Conservation (phyloP, 2,888 invertebrate genomes). For the Monopis laevigella region DNA sequence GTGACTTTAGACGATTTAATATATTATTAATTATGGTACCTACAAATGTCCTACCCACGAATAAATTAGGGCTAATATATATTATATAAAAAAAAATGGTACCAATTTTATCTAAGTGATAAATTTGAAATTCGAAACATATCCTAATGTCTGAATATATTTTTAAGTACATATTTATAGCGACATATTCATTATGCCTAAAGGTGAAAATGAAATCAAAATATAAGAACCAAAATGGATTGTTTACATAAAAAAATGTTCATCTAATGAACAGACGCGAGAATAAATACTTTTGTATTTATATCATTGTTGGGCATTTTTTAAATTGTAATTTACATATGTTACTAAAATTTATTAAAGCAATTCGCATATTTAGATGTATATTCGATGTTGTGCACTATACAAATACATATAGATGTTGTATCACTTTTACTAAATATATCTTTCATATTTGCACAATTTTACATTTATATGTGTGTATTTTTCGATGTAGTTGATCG, state of each 20-base stretch:
- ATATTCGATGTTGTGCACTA: constrained; percentile 11
- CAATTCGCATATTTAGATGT: too few species aligned
- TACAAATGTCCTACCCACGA: too few species aligned
- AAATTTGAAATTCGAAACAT: constrained; percentile 56
- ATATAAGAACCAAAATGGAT: constrained; percentile 29
- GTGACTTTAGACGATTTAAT: constrained; percentile 46
- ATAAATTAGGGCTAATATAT: background rate
- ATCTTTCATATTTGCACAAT: too few species aligned
- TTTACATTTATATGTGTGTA: too few species aligned
- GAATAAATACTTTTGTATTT: constrained; percentile 42
- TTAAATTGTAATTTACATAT: background rate
- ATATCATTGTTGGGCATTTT: constrained; percentile 8
- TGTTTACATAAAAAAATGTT: constrained; percentile 29
- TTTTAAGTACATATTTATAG: constrained; percentile 6
- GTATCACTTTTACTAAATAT: constrained; percentile 3
- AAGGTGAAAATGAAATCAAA: constrained; percentile 10
- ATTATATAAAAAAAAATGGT: background rate
- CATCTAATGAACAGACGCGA: constrained; percentile 36
- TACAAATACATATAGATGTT: background rate
- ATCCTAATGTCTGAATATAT: constrained; percentile 29
- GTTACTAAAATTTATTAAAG: too few species aligned
- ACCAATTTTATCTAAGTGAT: constrained; percentile 33
- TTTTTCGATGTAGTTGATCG: too few species aligned
- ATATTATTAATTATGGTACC: background rate
- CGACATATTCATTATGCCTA: background rate